Base-by-base conservation (phyloP, 1,140 invertebrate species). In the Cyphomyrmex costatus region DNA sequence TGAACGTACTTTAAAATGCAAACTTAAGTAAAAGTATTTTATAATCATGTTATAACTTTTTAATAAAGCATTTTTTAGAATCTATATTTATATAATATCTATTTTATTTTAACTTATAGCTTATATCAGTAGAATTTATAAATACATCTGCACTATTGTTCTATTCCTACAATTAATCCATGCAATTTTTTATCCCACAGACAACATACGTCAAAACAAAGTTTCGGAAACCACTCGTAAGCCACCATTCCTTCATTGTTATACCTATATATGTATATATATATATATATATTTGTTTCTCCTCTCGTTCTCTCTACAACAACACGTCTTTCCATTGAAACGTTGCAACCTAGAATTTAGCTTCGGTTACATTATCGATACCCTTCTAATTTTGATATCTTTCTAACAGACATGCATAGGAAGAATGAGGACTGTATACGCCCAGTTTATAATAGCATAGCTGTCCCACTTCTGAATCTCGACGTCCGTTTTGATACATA, bases 371-470 rank as follows among this genome's bases (percentile, higher is more conserved):
- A 78, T 33, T 78, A 21, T 51, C 56, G 19, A 65, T 65, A 49
- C 12, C 42, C 42, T 33, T 16, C 8, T 16, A 36, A 16, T 30
- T 80, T 68, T 70, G 63, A 80, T 42, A 80, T 70, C 19, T 66
- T 51, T 30, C 42, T 42, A 66, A 66, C 53, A 30, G 36, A 68
- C 63, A 24, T 36, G 51, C 30, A 58, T 21, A 78, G 24, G 33
- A 77, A 61, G 21, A 51, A 21, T 6, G 24, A 30, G 27, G 4
- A 2, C 14, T 19, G 30, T 63, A 19, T 58, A 56, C 53, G 51
- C 24, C 51, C 36, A 73, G 36, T 82, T 82, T 82, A 82, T 82
- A 82, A 82, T 73, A 82, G 24, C 65, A 46, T 46, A 73, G 51
- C 51, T 33, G 78, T 68, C 33, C 27, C 61, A 56, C 65, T 70